phyloP scores from a whole-genome alignment of 1,140 invertebrate genomes.

The Meteorus sp. region DNA sequence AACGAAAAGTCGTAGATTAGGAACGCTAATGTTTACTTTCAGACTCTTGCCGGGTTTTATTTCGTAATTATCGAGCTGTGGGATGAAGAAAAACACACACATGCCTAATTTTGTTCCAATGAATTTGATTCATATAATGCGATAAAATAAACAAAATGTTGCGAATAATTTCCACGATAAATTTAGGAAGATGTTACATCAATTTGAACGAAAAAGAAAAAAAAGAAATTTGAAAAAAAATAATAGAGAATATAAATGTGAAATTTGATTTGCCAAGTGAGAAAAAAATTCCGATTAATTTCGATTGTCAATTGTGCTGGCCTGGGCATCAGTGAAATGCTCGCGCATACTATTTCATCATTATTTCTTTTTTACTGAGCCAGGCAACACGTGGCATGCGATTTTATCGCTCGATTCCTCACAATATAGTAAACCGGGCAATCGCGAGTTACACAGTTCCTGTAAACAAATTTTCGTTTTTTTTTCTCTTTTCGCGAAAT shows the following conservation, averaged over 20 bases:
- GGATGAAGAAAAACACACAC: conserved; percentile 70
- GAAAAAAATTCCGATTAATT: conserved; percentile 40
- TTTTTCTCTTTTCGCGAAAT: conserved; percentile 47
- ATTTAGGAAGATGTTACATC: conserved; percentile 32
- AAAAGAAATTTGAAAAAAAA: conserved; percentile 17
- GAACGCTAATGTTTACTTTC: conserved; percentile 99
- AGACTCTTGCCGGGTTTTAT: conserved; percentile 98
- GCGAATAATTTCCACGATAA: conserved; percentile 36
- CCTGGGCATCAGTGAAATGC: conserved; percentile 1
- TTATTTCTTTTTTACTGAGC: conserved; percentile 25
- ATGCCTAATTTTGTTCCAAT: conserved; percentile 66
- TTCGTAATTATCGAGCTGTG: conserved; percentile 99
- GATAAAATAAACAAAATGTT: conserved; percentile 25
- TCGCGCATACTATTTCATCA: not conserved
- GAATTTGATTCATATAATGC: conserved; percentile 24
- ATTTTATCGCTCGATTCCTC: conserved; percentile 58
- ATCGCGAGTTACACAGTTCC: conserved; percentile 51
- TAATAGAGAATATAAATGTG: no score
- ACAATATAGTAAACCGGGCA: conserved; percentile 58
- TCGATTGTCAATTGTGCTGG: conserved; percentile 14
- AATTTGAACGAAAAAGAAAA: conserved; percentile 37
- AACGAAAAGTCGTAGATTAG: conserved; percentile 99
- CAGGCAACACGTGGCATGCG: conserved; percentile 54
- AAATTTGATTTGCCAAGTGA: conserved; percentile 30
- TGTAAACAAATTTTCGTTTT: conserved; percentile 55